Evolutionary conservation across 1,140 invertebrate species (phyloP).

Genomic region (Brachionus plicatilis): DNA sequence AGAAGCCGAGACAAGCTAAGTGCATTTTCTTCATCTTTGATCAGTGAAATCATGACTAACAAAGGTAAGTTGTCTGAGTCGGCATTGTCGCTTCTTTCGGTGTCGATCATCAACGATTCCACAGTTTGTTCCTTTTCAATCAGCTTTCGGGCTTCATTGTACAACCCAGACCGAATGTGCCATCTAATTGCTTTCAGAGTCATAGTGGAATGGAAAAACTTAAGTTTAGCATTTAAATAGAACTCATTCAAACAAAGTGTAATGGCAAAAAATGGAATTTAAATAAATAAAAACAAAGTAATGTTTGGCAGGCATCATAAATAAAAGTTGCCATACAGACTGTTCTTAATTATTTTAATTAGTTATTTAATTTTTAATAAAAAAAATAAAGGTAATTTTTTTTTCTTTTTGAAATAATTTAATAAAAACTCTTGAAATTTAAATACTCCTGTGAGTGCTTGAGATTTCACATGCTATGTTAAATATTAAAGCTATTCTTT

Average conservation of each 20-base stretch:
- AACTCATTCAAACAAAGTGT: neutral
- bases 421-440: neutral
- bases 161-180: neutral
- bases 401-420: neutral
- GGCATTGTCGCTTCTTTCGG: neutral
- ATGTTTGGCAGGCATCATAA: neutral
- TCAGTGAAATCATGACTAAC: neutral
- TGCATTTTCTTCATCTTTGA: slow-evolving; percentile 8
- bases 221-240: neutral
- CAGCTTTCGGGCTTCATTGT: neutral
- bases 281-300: neutral
- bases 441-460: neutral
- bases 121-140: neutral
- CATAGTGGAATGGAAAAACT: neutral
- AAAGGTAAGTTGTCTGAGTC: neutral
- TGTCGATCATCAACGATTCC: neutral
- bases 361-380: neutral
- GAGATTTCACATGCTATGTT: neutral
- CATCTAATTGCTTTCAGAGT: neutral
- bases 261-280: neutral
- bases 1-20: neutral
- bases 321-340: slow-evolving; percentile 31
- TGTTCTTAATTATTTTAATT: slow-evolving; percentile 14
- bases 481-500: neutral
- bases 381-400: neutral